A percentile compares a stretch with the other conserved stretches of the same genome.
phyloP scores from a whole-genome alignment of 2,888 invertebrate genomes.

The Gymnoscelis rufifasciata region DNA sequence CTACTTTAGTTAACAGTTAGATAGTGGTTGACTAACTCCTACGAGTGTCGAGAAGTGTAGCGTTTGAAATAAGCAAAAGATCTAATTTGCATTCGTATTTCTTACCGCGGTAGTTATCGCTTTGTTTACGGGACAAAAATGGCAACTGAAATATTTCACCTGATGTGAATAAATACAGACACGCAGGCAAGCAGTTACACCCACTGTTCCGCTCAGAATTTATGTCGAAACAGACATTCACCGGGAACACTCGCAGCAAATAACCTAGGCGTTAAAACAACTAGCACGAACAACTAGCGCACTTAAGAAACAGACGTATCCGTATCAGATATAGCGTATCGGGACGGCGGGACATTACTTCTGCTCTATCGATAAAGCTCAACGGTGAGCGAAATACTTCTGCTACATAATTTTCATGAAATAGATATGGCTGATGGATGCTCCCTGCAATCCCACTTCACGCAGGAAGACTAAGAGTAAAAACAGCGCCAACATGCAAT shows the following conservation, averaged over 20 bases:
- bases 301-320: conserved; percentile 78
- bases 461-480: no score
- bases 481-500: no score
- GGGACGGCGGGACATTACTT: conserved; percentile 73
- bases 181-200: conserved; percentile 69
- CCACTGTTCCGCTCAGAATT: conserved; percentile 74
- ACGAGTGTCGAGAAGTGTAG: conserved; percentile 5
- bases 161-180: conserved; percentile 63
- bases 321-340: conserved; percentile 76
- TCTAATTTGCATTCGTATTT: not conserved
- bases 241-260: conserved; percentile 72
- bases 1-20: conserved; percentile 2
- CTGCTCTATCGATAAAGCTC: conserved; percentile 77
- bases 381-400: conserved; percentile 77
- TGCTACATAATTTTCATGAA: conserved; percentile 74
- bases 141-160: conserved; percentile 56
- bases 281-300: conserved; percentile 72
- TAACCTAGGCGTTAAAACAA: conserved; percentile 77
- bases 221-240: conserved; percentile 75
- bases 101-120: conserved; percentile 27
- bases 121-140: conserved; percentile 49
- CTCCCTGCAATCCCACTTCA: conserved; percentile 36
- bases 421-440: conserved; percentile 75
- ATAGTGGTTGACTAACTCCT: not conserved
- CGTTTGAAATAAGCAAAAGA: conserved; percentile 14